Evolutionary conservation across 2,888 invertebrate species (phyloP).

Genomic region (Limulus polyphemus): DNA sequence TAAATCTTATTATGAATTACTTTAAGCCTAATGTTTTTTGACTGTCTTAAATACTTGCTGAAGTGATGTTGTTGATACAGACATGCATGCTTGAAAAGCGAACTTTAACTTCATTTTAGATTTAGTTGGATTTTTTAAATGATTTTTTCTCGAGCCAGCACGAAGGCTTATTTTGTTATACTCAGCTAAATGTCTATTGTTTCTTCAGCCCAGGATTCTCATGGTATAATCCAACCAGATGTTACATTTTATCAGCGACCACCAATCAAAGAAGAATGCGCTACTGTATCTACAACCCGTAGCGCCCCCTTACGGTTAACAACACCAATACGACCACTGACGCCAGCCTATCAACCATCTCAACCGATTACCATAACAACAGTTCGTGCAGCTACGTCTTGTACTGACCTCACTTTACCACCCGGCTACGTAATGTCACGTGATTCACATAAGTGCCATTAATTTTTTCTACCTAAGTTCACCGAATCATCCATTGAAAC

Average conservation of each 20-base stretch:
- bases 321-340: constrained; percentile 13
- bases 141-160: no score
- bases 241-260: constrained; percentile 20
- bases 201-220: constrained; percentile 15
- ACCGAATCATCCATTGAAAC: no score
- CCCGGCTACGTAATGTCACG: constrained; percentile 14
- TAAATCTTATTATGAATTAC: no score
- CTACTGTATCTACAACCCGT: neutral
- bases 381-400: constrained; percentile 8
- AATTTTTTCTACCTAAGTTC: no score
- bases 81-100: no score
- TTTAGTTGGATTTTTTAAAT: no score
- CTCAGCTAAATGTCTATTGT: no score
- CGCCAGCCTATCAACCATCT: constrained; percentile 19
- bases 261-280: neutral
- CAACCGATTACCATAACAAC: constrained; percentile 16
- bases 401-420: constrained; percentile 10
- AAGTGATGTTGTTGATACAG: no score
- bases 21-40: no score
- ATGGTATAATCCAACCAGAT: constrained; percentile 24
- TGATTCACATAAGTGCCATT: constrained; percentile 3
- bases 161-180: no score
- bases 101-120: no score
- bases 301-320: constrained; percentile 5
- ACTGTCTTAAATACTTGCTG: no score